Conservation (phyloP, 2,113 vertebrate species). For the Lucifuga dentata region DNA sequence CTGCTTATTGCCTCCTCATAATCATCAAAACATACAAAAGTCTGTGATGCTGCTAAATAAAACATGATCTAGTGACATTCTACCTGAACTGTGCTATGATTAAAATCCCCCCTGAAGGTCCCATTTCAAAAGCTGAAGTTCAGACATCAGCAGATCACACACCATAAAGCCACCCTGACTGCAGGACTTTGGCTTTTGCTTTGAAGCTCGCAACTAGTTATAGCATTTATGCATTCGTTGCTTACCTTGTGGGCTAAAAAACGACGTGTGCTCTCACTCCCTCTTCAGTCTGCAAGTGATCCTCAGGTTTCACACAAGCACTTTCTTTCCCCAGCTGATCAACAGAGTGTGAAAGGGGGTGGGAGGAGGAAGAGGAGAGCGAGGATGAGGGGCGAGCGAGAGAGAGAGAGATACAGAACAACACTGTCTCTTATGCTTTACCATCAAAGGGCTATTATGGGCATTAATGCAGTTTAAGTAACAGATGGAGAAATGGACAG, state of each 20-base stretch:
- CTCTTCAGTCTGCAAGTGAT: slow-evolving; percentile 67
- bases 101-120: slow-evolving; percentile 18
- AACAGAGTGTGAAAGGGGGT: slow-evolving; percentile 64
- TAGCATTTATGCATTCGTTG: slow-evolving; percentile 25
- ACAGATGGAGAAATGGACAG: slow-evolving; percentile 7
- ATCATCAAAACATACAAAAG: slow-evolving; percentile 3
- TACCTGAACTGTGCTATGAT: slow-evolving; percentile 4
- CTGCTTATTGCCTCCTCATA: neutral
- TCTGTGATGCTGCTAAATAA: slow-evolving; percentile 28
- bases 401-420: slow-evolving; percentile 9
- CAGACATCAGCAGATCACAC: slow-evolving; percentile 34
- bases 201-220: neutral
- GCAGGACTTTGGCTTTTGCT: slow-evolving; percentile 7
- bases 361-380: slow-evolving; percentile 33
- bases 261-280: slow-evolving; percentile 41
- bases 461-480: slow-evolving; percentile 20
- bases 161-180: slow-evolving; percentile 17
- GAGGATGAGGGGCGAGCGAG: slow-evolving; percentile 21
- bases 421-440: slow-evolving; percentile 20
- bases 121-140: slow-evolving; percentile 49
- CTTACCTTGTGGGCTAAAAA: slow-evolving; percentile 75
- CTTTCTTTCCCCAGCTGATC: slow-evolving; percentile 71
- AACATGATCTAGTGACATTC: slow-evolving; percentile 20
- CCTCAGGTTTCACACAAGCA: slow-evolving; percentile 76
- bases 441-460: slow-evolving; percentile 3